A percentile compares a stretch with the other conserved stretches of the same genome.
These are phyloP conservation scores for Corapipo altera DNA, from an alignment of 2,113 vertebrate genomes.

Conservation along the genomic window DNA sequence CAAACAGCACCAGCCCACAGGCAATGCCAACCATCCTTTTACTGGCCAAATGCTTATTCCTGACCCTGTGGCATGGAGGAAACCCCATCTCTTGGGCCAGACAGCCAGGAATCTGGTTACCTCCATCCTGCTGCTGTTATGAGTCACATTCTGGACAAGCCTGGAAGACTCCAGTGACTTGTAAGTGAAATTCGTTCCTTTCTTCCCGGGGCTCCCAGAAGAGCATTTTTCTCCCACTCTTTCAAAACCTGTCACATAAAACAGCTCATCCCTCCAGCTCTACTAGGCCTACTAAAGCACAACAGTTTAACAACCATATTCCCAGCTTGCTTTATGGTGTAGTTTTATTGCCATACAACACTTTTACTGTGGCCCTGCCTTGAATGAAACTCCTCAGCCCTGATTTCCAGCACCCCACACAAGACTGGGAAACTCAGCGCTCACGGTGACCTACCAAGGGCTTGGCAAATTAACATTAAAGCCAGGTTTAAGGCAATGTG, in stretches of 20 bases:
- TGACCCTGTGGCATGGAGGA: not conserved
- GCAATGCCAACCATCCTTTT: not conserved
- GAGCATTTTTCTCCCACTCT: not conserved
- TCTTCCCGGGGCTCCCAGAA: not conserved
- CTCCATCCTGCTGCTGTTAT: not conserved
- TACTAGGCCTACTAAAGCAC: not conserved
- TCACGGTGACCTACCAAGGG: not conserved
- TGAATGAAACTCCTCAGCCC: not conserved
- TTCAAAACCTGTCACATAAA: not conserved
- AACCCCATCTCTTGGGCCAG: not conserved
- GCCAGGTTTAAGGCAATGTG: not conserved
- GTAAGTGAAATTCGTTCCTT: not conserved
- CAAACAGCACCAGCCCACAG: not conserved
- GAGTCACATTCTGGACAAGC: not conserved
- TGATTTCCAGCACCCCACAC: not conserved
- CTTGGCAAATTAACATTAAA: not conserved
- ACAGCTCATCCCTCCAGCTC: conserved; percentile 12
- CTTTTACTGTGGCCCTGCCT: not conserved
- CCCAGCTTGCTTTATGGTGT: not conserved
- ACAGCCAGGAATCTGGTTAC: not conserved
- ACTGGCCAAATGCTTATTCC: not conserved
- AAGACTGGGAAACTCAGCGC: not conserved
- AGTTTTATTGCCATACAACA: not conserved
- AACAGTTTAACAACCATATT: not conserved
- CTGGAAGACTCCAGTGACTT: not conserved